Percentiles rank a stretch among this genome's conserved stretches.
Evolutionary conservation across 2,888 invertebrate genomes (phyloP).

Genomic region (Orthosia incerta): DNA sequence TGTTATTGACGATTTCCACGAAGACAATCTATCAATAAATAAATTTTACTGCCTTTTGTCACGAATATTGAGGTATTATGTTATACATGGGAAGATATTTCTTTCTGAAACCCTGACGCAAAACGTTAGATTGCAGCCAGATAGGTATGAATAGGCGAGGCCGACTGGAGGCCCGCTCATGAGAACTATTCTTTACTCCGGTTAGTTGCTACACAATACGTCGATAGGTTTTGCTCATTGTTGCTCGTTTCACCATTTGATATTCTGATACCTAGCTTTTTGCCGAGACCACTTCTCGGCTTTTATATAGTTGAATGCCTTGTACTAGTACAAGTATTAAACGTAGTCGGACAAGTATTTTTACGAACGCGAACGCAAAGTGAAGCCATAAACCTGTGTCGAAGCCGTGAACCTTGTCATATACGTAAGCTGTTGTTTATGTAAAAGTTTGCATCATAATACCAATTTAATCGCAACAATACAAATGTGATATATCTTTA

Average conservation of each 20-base stretch:
- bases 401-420: slow-evolving; percentile 71
- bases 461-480: slow-evolving; percentile 25
- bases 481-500: slow-evolving; percentile 10
- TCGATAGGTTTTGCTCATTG: slow-evolving; percentile 80
- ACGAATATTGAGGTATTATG: slow-evolving; percentile 36
- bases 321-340: slow-evolving; percentile 60
- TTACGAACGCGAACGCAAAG: slow-evolving; percentile 70
- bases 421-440: slow-evolving; percentile 59
- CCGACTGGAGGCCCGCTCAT: slow-evolving; percentile 74
- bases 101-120: slow-evolving; percentile 46
- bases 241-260: slow-evolving; percentile 78
- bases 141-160: slow-evolving; percentile 66
- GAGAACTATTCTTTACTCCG: slow-evolving; percentile 81
- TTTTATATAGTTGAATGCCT: slow-evolving; percentile 67
- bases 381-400: slow-evolving; percentile 74
- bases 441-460: slow-evolving; percentile 42
- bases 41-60: slow-evolving; percentile 35
- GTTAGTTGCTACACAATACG: slow-evolving; percentile 76
- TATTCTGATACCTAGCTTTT: slow-evolving; percentile 71
- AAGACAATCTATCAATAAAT: slow-evolving; percentile 44
- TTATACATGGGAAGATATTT: slow-evolving; percentile 53
- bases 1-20: slow-evolving; percentile 44
- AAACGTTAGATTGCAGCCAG: slow-evolving; percentile 49
- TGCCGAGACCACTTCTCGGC: slow-evolving; percentile 60
- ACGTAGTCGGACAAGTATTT: slow-evolving; percentile 67